phyloP scores from a whole-genome alignment of 2,888 invertebrate species.

The Noctua janthe region DNA sequence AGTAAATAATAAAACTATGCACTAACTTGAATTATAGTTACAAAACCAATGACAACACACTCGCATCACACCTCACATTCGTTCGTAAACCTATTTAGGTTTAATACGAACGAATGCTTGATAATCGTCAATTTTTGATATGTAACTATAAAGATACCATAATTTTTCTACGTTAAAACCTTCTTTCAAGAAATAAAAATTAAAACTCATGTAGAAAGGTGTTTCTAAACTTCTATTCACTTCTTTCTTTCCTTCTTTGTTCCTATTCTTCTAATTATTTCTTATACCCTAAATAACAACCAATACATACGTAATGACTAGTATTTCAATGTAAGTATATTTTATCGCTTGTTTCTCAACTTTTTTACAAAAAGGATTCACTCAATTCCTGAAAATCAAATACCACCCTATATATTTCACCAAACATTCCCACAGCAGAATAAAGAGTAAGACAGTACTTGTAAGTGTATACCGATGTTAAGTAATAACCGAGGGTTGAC shows the following conservation, averaged over 20 bases:
- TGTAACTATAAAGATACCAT: too few species aligned
- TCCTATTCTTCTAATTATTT: not conserved
- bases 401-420: not conserved
- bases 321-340: not conserved
- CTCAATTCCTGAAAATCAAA: not conserved
- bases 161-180: not conserved
- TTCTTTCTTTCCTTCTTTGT: too few species aligned
- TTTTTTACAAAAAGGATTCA: not conserved
- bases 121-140: not conserved
- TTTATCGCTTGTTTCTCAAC: too few species aligned
- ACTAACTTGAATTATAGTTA: too few species aligned
- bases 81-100: too few species aligned
- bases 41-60: not conserved
- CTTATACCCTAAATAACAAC: not conserved
- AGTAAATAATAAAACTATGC: too few species aligned
- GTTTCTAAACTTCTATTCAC: too few species aligned
- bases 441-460: constrained; percentile 38
- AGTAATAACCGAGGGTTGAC: constrained; percentile 62
- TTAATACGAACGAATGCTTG: not conserved
- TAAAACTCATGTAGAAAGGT: too few species aligned
- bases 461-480: constrained; percentile 65
- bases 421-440: constrained; percentile 7
- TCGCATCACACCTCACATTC: not conserved
- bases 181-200: not conserved
- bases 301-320: not conserved